These are phyloP conservation scores for Physocephala rufipes DNA, from an alignment of 2,888 invertebrate genomes.

Conservation along the genomic window DNA sequence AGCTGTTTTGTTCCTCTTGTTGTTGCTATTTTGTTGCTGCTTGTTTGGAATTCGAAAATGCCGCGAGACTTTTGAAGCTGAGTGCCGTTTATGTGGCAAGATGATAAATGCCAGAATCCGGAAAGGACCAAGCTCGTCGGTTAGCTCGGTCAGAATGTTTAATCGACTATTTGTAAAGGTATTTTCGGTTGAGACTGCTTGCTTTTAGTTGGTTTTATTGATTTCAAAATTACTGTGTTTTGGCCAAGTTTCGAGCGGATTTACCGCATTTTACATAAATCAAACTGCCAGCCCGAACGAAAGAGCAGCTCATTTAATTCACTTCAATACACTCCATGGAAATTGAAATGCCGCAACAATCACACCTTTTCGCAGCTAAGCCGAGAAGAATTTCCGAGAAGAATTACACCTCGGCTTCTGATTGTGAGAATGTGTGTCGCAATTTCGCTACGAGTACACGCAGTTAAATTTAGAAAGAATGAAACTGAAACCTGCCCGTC, in stretches of 20 bases:
- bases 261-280: not conserved
- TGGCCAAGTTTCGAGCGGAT: not conserved
- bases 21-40: not conserved
- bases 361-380: not conserved
- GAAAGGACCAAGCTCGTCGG: constrained; percentile 11
- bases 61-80: constrained; percentile 32
- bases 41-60: constrained; percentile 15
- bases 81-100: constrained; percentile 38
- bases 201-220: constrained; percentile 11
- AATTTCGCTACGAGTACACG: not conserved
- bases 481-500: too few species aligned
- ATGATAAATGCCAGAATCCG: constrained; percentile 35
- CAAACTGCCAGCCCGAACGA: not conserved
- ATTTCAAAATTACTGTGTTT: constrained; percentile 7
- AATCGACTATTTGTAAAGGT: constrained; percentile 18
- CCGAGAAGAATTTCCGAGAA: not conserved
- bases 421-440: constrained; percentile 28
- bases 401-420: constrained; percentile 1
- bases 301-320: not conserved
- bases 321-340: not conserved
- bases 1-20: not conserved
- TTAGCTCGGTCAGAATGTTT: not conserved
- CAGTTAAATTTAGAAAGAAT: too few species aligned
- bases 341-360: too few species aligned
- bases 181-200: not conserved